Conservation (phyloP, 1,140 invertebrate genomes). For the Sesamia nonagrioides region DNA sequence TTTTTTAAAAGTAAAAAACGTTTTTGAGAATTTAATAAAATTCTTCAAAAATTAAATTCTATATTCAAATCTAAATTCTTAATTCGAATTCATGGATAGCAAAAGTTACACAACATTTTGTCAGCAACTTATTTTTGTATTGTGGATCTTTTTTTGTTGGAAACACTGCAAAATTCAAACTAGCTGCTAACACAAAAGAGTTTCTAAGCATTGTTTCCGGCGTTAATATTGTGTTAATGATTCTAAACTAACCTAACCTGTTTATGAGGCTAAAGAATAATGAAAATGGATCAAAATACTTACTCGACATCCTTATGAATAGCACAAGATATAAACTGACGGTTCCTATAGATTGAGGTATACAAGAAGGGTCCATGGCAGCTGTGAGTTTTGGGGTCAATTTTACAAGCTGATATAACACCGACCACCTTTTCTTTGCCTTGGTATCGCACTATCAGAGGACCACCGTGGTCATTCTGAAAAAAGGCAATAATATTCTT, state of each 20-base stretch:
- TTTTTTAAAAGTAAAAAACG: too few relatives aligned
- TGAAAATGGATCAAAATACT: conserved; percentile 49
- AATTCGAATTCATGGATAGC: too few relatives aligned
- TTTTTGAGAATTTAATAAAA: too few relatives aligned
- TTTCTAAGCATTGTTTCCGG: too few relatives aligned
- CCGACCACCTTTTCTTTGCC: conserved; percentile 76
- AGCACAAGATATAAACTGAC: conserved; percentile 79
- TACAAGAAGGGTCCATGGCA: conserved; percentile 82
- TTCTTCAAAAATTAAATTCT: too few relatives aligned
- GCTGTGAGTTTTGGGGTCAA: conserved; percentile 78
- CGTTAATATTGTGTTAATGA: too few relatives aligned
- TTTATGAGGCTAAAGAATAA: background rate
- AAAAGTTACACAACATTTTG: too few relatives aligned
- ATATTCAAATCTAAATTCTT: too few relatives aligned
- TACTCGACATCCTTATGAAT: conserved; percentile 82
- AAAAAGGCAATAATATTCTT: background rate
- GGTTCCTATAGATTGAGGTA: conserved; percentile 76
- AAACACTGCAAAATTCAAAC: background rate
- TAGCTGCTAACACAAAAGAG: too few relatives aligned
- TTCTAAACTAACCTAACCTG: too few relatives aligned
- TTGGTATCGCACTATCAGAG: conserved; percentile 76
- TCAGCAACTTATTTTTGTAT: too few relatives aligned
- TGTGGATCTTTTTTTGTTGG: too few relatives aligned
- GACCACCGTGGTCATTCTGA: conserved; percentile 82
- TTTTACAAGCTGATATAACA: conserved; percentile 81